A percentile compares a stretch with the other conserved stretches of the same genome.
These are phyloP conservation scores for Scomber japonicus DNA, from an alignment of 2,113 vertebrate species.

Conservation along the genomic window DNA sequence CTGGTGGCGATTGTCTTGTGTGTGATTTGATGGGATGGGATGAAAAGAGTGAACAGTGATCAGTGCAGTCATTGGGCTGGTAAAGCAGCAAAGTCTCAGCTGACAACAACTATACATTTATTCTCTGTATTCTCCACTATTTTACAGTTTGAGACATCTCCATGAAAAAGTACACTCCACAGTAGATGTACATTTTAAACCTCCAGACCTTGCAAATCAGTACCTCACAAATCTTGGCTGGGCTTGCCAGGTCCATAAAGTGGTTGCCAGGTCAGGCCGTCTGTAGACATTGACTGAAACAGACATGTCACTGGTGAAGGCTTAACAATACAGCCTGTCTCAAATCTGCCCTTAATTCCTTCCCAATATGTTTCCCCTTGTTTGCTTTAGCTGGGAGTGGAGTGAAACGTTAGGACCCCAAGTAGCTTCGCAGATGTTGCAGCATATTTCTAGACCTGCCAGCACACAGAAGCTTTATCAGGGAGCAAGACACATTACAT, in stretches of 20 bases:
- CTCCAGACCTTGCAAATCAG: constrained; percentile 42
- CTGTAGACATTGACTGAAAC: constrained; percentile 74
- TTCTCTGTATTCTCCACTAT: neutral
- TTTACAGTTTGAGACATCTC: constrained; percentile 5
- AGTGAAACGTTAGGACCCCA: constrained; percentile 71
- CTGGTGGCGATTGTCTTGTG: neutral
- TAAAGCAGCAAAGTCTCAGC: constrained; percentile 20
- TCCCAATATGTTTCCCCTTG: constrained; percentile 83
- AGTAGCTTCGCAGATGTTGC: constrained; percentile 86
- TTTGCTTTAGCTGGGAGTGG: constrained; percentile 77
- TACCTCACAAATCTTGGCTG: constrained; percentile 44
- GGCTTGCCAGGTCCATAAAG: constrained; percentile 66
- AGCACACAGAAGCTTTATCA: constrained; percentile 65
- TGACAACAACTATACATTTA: neutral
- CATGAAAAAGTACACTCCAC: constrained; percentile 6
- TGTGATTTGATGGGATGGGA: constrained; percentile 1
- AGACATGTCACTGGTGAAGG: constrained; percentile 74
- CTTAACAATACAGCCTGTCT: constrained; percentile 82
- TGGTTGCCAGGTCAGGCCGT: constrained; percentile 77
- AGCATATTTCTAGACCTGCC: constrained; percentile 72
- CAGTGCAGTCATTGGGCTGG: neutral
- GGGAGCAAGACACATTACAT: constrained; percentile 71
- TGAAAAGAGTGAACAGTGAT: neutral
- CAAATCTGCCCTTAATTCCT: constrained; percentile 82
- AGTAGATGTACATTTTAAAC: constrained; percentile 45